Evolutionary conservation across 2,113 vertebrate species (phyloP), one percentile per base, ranked within the genome.

Genomic region (Salvator merianae): DNA sequence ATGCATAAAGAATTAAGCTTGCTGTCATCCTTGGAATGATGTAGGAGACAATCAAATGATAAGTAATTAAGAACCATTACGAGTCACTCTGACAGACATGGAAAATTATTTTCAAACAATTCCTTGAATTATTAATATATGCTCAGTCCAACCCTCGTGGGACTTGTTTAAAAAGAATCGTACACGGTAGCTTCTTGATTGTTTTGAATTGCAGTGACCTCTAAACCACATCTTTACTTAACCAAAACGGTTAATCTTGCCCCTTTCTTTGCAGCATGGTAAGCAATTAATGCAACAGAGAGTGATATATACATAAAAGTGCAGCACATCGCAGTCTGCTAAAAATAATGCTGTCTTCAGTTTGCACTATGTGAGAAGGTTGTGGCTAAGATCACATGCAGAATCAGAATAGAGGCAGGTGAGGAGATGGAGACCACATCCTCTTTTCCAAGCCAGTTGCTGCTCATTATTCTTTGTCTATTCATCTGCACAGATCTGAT

Each of bases 51-150:
- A 88, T 76, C 50, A 91, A 89, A 87, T 38, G 8, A 53, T 71
- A 82, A 84, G 18, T 79, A 86, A 86, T 71, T 55, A 88, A 93
- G 36, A 38, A 84, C 65, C 66, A 70, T 76, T 91, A 91, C 84
- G 66, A 87, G 18, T 40, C 30, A 89, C 72, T 81, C 84, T 85
- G 84, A 83, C 87, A 84, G 75, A 84, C 20, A 63, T 2, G 62
- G 62, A 87, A 85, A 86, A 53, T 4, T 50, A 53, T 66, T 81
- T 85, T 70, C 50, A 70, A 32, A 84, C 63, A 86, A 88, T 87
- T 55, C 36, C 43, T 62, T 84, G 75, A 71, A 79, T 84, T 78
- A 75, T 71, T 74, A 38, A 85, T 86, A 79, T 20, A 82, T 5
- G 0, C 12, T 79, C 86, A 73, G 14, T 75, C 40, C 65, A 88